Conservation (phyloP, 2,888 invertebrate species). For the Mechanitis mazaeus region DNA sequence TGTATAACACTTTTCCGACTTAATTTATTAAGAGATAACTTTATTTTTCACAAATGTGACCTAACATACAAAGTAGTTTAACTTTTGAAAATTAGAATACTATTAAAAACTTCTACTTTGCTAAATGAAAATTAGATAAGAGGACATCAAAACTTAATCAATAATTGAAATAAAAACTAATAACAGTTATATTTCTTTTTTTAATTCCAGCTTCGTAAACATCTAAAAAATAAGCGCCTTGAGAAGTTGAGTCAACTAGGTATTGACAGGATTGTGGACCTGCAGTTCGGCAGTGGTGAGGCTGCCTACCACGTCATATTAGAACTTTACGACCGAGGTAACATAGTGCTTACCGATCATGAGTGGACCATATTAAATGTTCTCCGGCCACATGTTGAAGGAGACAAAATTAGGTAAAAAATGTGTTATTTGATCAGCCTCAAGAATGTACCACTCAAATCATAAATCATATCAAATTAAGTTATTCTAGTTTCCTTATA, state of each 20-base stretch:
- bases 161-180: too few species aligned
- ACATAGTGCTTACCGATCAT: conserved; percentile 94
- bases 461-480: too few species aligned
- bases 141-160: too few species aligned
- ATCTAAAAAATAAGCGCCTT: conserved; percentile 95
- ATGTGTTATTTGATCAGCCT: conserved; percentile 5
- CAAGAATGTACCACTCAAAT: not conserved
- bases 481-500: too few species aligned
- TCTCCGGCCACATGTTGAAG: conserved; percentile 93
- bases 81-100: too few species aligned
- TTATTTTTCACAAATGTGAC: too few species aligned
- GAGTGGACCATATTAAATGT: conserved; percentile 94
- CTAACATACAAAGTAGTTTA: too few species aligned
- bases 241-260: conserved; percentile 92
- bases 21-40: too few species aligned
- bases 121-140: too few species aligned
- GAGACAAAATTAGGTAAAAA: conserved; percentile 85
- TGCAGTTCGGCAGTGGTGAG: conserved; percentile 96
- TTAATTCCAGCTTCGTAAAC: conserved; percentile 89
- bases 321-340: conserved; percentile 97
- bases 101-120: too few species aligned
- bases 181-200: too few species aligned
- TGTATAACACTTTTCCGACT: too few species aligned
- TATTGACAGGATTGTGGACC: conserved; percentile 93
- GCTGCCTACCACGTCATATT: conserved; percentile 96